Evolutionary conservation across 37 sponge, comb jelly and placozoan genomes (phyloP).

Genomic region (Beroe forskalii): DNA sequence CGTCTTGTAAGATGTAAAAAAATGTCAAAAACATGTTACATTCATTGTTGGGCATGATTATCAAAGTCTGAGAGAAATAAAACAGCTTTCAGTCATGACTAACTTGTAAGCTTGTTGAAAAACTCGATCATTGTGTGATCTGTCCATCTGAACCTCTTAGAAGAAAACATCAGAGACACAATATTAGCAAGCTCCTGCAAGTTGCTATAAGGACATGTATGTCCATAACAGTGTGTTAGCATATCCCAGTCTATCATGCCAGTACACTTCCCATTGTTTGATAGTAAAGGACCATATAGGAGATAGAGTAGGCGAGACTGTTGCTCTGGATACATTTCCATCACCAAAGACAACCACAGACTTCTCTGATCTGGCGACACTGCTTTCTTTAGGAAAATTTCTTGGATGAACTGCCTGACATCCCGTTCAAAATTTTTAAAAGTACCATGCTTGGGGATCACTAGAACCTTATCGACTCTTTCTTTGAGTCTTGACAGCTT

Average conservation of each 20-base stretch:
- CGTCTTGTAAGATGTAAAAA: too few species aligned
- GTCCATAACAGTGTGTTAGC: conserved; percentile 43
- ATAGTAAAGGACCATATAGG: conserved; percentile 36
- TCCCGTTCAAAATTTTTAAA: not conserved
- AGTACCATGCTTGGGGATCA: not conserved
- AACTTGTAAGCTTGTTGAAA: conserved; percentile 47
- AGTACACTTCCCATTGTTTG: not conserved
- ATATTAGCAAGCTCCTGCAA: conserved; percentile 31
- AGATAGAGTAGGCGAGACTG: conserved; percentile 9
- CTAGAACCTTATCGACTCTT: conserved; percentile 37
- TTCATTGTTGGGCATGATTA: too few species aligned
- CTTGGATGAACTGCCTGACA: conserved; percentile 15
- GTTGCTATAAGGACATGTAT: not conserved
- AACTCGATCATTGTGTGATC: not conserved
- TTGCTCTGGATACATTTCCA: conserved; percentile 41
- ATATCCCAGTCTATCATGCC: conserved; percentile 55
- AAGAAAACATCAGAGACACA: not conserved
- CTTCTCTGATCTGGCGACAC: conserved; percentile 28
- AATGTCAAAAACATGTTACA: too few species aligned
- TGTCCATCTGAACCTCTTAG: not conserved
- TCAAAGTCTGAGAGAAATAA: too few species aligned
- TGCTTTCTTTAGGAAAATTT: conserved; percentile 44
- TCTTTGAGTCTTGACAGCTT: conserved; percentile 39
- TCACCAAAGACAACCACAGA: conserved; percentile 38
- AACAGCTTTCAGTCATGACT: too few species aligned